These are phyloP conservation scores for Melanotaenia parkinsoni DNA, from an alignment of 2,797 vertebrate species.

Conservation along the genomic window DNA sequence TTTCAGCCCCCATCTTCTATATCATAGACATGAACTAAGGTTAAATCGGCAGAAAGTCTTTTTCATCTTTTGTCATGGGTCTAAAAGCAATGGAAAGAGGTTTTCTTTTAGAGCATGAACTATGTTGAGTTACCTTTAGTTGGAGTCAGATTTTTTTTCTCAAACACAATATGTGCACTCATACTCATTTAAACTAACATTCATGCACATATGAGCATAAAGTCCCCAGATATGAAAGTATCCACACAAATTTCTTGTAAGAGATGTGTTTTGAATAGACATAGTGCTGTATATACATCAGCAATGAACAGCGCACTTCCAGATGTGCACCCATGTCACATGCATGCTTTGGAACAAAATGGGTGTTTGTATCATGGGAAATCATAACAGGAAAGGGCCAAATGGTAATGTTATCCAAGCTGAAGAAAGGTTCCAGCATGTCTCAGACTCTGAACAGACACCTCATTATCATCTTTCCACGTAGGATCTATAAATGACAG, in stretches of 20 bases:
- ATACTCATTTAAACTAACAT: slow-evolving; percentile 33
- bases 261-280: slow-evolving; percentile 50
- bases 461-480: slow-evolving; percentile 58
- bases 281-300: slow-evolving; percentile 49
- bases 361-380: slow-evolving; percentile 62
- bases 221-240: slow-evolving; percentile 6
- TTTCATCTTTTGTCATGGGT: slow-evolving; percentile 62
- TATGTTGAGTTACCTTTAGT: slow-evolving; percentile 11
- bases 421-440: slow-evolving; percentile 45
- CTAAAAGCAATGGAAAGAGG: slow-evolving; percentile 54
- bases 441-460: slow-evolving; percentile 50
- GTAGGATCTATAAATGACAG: slow-evolving; percentile 44
- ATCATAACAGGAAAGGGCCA: slow-evolving; percentile 72
- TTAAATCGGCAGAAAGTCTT: slow-evolving; percentile 63
- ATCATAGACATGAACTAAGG: slow-evolving; percentile 56
- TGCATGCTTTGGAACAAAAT: slow-evolving; percentile 40
- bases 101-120: slow-evolving; percentile 47
- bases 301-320: slow-evolving; percentile 54
- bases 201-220: slow-evolving; percentile 4
- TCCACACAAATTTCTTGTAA: slow-evolving; percentile 25
- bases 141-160: no score
- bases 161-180: background rate
- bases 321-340: slow-evolving; percentile 72
- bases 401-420: slow-evolving; percentile 21
- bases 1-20: slow-evolving; percentile 63